Evolutionary conservation across 2,888 invertebrate species (phyloP).

Genomic region (Caenorhabditis virilis): DNA sequence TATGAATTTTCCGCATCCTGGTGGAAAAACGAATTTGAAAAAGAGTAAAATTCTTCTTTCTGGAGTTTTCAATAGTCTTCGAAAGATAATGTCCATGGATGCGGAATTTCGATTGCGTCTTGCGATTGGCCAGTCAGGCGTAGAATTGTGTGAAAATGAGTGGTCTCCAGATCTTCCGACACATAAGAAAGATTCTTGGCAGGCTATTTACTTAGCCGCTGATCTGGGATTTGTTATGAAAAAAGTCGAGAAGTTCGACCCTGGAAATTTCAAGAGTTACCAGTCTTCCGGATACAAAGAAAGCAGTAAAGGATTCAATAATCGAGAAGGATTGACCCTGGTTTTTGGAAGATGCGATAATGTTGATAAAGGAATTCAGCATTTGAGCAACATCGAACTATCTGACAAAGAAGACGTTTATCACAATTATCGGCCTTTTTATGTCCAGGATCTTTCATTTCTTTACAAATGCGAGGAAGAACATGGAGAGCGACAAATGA

Average conservation of each 20-base stretch:
- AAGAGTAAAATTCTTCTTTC: slow-evolving; percentile 73
- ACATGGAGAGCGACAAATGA: slow-evolving; percentile 10
- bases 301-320: slow-evolving; percentile 57
- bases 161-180: slow-evolving; percentile 18
- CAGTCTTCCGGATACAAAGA: slow-evolving; percentile 57
- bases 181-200: slow-evolving; percentile 63
- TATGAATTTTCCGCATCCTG: slow-evolving; percentile 76
- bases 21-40: slow-evolving; percentile 75
- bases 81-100: slow-evolving; percentile 16
- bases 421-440: slow-evolving; percentile 48
- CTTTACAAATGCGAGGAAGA: slow-evolving; percentile 43
- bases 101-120: slow-evolving; percentile 53
- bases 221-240: slow-evolving; percentile 42
- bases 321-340: slow-evolving; percentile 47
- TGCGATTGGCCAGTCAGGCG: slow-evolving; percentile 56
- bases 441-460: slow-evolving; percentile 57
- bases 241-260: slow-evolving; percentile 12
- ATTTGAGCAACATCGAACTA: background rate
- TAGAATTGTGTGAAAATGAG: slow-evolving; percentile 14
- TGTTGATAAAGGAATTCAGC: slow-evolving; percentile 8
- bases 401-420: slow-evolving; percentile 3
- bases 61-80: slow-evolving; percentile 53
- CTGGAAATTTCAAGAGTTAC: slow-evolving; percentile 32
- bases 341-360: slow-evolving; percentile 30
- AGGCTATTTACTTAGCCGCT: slow-evolving; percentile 55